Evolutionary conservation across 2,113 vertebrate genomes (phyloP), one percentile per base, ranked within the genome.

Genomic region (Rhinolophus ferrumequinum): DNA sequence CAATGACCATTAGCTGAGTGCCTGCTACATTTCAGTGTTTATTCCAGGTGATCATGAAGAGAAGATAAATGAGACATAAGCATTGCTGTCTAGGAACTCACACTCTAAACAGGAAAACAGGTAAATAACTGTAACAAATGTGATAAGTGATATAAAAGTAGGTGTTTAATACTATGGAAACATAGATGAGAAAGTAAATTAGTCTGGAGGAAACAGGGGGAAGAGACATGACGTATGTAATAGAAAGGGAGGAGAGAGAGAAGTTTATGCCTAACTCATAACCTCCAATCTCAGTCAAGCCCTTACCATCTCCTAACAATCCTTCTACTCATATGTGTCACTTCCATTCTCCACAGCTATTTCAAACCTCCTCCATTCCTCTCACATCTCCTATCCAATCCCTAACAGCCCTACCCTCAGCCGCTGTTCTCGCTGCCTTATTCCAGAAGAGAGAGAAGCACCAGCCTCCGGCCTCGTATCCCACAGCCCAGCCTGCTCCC

Each of bases 1-100:
- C 91, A 88, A 50, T 93, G 77, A 89, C 47, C 26, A 44, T 84
- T 96, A 97, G 92, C 62, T 70, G 84, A 92, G 66, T n/a, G 52
- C 58, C 70, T 80, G n/a, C 88, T 83, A 86, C 50, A 75, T 80
- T 92, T 87, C n/a, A 75, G 77, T 54, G 80, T 58, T 89, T 90
- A 95, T 54, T 83, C 76, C 54, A 85, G 70, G 52, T 84, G 76
- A 93, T 88, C 58, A 28, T 33, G 50, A 91, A 87, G 83, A 96
- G 35, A 80, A 62, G 52, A 82, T 62, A 62, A 93, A 69, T 72
- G 33, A 95, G n/a, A 90, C 69, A 54, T 28, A 93, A 72, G 88
- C 28, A 35, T 47, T 70, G 88, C n/a, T 6, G 11, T 44, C 62
- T 14, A 84, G 56, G 58, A 85, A 79, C 60, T 94, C 81, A 80